Conservation (phyloP, 1,140 invertebrate genomes). For the Zaprionus inermis region DNA sequence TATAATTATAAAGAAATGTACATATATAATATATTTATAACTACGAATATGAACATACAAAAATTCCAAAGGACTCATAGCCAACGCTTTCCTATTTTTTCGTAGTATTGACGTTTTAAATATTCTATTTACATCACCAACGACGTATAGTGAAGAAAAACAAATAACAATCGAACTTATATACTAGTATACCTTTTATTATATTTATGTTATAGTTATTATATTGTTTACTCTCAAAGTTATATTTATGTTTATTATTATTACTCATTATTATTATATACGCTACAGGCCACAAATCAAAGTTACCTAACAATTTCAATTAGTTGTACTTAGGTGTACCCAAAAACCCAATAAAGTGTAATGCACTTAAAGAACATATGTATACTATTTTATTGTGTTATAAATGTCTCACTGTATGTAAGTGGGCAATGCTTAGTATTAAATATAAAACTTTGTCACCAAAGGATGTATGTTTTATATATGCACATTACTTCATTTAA, state of each 20-base stretch:
- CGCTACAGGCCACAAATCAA: no score
- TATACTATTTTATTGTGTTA: no score
- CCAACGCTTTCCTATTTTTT: conserved; percentile 48
- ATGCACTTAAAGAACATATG: no score
- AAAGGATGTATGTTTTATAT: no score
- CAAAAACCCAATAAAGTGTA: no score
- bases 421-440: no score
- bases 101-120: conserved; percentile 52
- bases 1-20: conserved; percentile 18
- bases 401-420: no score
- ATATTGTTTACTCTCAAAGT: conserved; percentile 25
- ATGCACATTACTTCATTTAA: no score
- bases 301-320: no score
- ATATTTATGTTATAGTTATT: conserved; percentile 29
- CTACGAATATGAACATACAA: conserved; percentile 68
- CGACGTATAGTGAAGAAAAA: conserved; percentile 19
- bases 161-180: conserved; percentile 52
- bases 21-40: conserved; percentile 56
- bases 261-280: conserved; percentile 50
- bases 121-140: conserved; percentile 36
- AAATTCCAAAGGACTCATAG: conserved; percentile 76
- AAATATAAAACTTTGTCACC: no score
- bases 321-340: no score
- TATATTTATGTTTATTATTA: conserved; percentile 36
- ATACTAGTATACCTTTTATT: conserved; percentile 25